Conservation (phyloP, 2,797 vertebrate genomes). For the Glossophaga mutica region DNA sequence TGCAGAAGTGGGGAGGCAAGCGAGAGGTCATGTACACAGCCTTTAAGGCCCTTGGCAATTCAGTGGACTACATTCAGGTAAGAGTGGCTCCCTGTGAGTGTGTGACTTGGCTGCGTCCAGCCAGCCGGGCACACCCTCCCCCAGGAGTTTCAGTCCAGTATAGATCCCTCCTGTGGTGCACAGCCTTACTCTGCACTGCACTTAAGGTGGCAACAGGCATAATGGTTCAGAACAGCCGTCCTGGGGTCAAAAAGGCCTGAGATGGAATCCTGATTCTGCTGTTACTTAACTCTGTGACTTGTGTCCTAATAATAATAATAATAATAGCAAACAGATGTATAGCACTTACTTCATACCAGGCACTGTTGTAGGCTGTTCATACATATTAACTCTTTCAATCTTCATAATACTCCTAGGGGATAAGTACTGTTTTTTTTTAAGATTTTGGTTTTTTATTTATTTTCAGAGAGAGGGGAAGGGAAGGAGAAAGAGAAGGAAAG, state of each 20-base stretch:
- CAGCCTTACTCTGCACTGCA: neutral
- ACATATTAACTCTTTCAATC: neutral
- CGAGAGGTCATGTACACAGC: constrained; percentile 99
- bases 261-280: neutral
- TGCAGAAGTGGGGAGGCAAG: constrained; percentile 99
- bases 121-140: neutral
- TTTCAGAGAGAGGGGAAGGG: no score
- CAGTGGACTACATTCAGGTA: constrained; percentile 98
- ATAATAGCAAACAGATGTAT: neutral
- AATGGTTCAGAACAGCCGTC: neutral
- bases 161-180: no score
- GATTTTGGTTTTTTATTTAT: no score
- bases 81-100: neutral
- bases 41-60: constrained; percentile 94
- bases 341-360: neutral
- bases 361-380: neutral
- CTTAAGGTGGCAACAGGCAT: neutral
- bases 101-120: neutral
- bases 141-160: neutral
- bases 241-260: neutral
- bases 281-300: neutral
- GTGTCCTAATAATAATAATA: neutral
- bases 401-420: neutral
- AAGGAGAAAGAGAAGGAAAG: no score
- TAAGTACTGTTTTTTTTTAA: neutral